These are phyloP conservation scores for Acrobasis consociella DNA, from an alignment of 2,888 invertebrate species.

Conservation along the genomic window DNA sequence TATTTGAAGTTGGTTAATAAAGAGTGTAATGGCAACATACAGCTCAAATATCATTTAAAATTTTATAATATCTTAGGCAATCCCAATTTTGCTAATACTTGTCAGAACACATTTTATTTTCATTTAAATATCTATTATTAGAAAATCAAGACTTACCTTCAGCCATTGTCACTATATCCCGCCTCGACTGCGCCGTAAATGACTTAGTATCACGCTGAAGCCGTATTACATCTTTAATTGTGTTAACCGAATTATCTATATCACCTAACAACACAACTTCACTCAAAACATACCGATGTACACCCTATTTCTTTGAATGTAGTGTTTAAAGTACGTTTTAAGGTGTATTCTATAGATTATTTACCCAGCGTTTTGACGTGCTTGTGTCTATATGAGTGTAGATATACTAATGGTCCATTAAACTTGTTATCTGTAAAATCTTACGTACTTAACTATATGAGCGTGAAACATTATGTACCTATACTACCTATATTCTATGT, in stretches of 20 bases:
- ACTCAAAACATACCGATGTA: conserved; percentile 11
- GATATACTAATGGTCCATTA: neutral
- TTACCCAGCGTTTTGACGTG: neutral
- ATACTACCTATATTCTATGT: neutral
- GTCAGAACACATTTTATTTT: too few relatives aligned
- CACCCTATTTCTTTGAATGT: conserved; percentile 21
- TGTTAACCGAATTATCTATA: conserved; percentile 53
- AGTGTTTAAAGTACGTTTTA: neutral
- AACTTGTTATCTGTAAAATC: neutral
- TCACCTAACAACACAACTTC: conserved; percentile 18
- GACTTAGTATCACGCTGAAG: conserved; percentile 43
- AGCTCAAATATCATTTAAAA: too few relatives aligned
- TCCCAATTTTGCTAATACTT: too few relatives aligned
- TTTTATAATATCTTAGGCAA: too few relatives aligned
- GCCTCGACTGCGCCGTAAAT: conserved; percentile 39
- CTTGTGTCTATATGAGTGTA: neutral
- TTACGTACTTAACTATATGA: neutral
- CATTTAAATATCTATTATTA: too few relatives aligned
- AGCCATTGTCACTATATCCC: conserved; percentile 40
- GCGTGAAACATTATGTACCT: neutral
- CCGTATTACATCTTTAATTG: conserved; percentile 51
- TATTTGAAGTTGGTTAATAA: too few relatives aligned
- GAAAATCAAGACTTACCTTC: conserved; percentile 36
- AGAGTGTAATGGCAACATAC: too few relatives aligned
- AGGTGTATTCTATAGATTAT: neutral